A percentile compares a stretch with the other conserved stretches of the same genome.
These are phyloP conservation scores for Dryoscopus gambensis DNA, from an alignment of 2,113 vertebrate species.

Conservation along the genomic window DNA sequence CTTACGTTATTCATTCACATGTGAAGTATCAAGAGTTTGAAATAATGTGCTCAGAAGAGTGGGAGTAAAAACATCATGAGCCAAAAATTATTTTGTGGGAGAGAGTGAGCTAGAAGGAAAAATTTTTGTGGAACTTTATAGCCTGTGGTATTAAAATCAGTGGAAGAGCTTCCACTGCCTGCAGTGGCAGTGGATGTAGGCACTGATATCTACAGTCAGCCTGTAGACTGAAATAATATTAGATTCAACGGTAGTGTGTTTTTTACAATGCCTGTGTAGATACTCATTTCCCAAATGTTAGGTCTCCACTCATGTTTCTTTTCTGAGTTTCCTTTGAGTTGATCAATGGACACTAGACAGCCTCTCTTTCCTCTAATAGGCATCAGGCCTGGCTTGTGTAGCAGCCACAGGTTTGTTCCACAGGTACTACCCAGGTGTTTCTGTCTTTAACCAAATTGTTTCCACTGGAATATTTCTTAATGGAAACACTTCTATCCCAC, in stretches of 20 bases:
- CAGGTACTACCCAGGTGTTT: not conserved
- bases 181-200: not conserved
- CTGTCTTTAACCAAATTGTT: not conserved
- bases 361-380: not conserved
- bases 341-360: not conserved
- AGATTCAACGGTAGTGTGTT: not conserved
- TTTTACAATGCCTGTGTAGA: not conserved
- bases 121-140: not conserved
- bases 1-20: not conserved
- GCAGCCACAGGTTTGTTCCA: not conserved
- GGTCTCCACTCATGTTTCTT: not conserved
- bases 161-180: not conserved
- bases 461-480: not conserved
- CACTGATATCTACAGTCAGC: not conserved
- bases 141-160: not conserved
- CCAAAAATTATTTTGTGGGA: not conserved
- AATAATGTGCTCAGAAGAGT: not conserved
- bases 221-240: not conserved
- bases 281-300: not conserved
- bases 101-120: not conserved
- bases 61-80: not conserved
- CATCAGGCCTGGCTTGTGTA: not conserved
- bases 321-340: not conserved
- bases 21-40: not conserved
- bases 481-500: not conserved